Base-by-base conservation (phyloP, 2,797 vertebrate species). In the Manis javanica region DNA sequence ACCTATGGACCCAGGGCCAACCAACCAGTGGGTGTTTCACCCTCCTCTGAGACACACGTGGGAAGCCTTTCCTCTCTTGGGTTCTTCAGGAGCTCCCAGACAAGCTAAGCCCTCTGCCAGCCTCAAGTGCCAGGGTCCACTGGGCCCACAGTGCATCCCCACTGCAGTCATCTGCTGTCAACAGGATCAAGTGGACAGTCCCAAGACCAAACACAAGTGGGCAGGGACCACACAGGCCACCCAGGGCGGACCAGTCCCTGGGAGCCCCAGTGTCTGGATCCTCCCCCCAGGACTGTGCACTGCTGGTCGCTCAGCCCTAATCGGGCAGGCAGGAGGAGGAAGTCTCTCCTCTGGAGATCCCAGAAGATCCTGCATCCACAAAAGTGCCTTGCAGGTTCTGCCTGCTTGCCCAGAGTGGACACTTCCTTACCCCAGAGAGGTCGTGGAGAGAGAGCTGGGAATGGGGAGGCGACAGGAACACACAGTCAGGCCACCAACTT, bases 261-360 rank as follows among this genome's bases (percentile, higher is more conserved):
- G 12, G 64, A n/a, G 18, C 66, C 31, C n/a, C 0, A 0, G 18
- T 1, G 0, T 53, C 51, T 37, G 14, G 7, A 46, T 1, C 1
- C 7, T 19, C 11, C 74, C 26, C 13, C 11, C 26, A 46, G 53
- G 21, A 64, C 15, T 26, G 1, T 3, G 18, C 0, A 3, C 21
- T 2, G 0, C 46, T 29, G 7, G 23, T 34, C 23, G 1, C 21
- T 79, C 7, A 0, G 15, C 8, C 64, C 34, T 90, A 0, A 0
- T 19, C 57, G 74, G 18, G 51, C 57, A 68, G n/a, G 68, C 51
- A 59, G 24, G 53, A 94, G 14, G n/a, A 46, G 26, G 53, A 39
- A 34, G 59, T 63, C 8, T 94, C 7, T 90, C 24, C 26, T 90
- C 57, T 0, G 0, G 55, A 89, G 78, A 75, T 14, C 10, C 6